These are phyloP conservation scores for Dicrurus megarhynchus DNA, from an alignment of 2,113 vertebrate genomes.

Conservation along the genomic window DNA sequence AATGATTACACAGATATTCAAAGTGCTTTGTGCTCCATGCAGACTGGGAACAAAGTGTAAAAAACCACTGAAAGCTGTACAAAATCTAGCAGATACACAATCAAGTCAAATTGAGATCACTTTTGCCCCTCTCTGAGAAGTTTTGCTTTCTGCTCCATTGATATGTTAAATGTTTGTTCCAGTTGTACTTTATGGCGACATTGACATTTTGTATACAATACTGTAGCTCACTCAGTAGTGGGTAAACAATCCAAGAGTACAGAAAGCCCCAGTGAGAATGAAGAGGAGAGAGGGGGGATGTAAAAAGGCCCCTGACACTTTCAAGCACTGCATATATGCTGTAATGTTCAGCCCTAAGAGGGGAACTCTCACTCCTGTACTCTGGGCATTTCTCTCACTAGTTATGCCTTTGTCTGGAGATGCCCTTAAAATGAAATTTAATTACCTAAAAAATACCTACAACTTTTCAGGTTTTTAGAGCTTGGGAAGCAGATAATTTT, in stretches of 20 bases:
- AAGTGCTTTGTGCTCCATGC: background rate
- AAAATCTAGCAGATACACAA: background rate
- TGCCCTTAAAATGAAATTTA: background rate
- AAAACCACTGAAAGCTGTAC: background rate
- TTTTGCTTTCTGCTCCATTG: background rate
- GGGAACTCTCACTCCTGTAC: background rate
- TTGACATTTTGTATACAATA: background rate
- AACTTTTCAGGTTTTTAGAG: background rate
- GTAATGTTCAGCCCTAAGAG: background rate
- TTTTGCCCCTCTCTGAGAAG: background rate
- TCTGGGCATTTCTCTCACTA: background rate
- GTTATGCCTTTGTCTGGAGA: background rate
- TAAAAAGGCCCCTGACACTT: background rate
- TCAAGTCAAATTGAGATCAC: background rate
- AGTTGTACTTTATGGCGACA: background rate
- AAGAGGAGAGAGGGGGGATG: background rate
- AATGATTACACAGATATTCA: background rate
- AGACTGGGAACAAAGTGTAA: background rate
- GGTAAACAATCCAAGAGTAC: background rate
- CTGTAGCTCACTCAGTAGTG: background rate
- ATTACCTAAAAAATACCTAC: background rate
- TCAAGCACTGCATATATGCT: background rate
- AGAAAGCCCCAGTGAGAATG: background rate
- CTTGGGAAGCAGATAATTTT: background rate
- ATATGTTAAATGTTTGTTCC: background rate